Evolutionary conservation across 2,888 invertebrate genomes (phyloP).

Genomic region (Chirona hameri): DNA sequence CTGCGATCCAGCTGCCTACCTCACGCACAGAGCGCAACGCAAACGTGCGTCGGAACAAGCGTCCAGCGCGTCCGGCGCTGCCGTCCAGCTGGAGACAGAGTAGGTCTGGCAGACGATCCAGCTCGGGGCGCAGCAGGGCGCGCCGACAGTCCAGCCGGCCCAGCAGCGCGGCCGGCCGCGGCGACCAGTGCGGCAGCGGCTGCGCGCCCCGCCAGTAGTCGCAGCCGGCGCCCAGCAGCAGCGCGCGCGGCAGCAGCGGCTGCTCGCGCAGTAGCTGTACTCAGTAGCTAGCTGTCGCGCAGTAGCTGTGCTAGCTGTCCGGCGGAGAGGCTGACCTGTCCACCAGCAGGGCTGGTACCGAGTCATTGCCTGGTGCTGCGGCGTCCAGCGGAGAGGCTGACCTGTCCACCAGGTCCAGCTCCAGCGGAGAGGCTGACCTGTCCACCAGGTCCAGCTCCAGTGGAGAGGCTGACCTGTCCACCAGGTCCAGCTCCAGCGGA

Average conservation of each 20-base stretch:
- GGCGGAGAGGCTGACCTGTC: no score
- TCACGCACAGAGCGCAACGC: neutral
- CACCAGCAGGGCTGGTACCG: no score
- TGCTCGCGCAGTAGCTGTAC: neutral
- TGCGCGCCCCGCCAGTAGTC: neutral
- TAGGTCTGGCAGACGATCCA: neutral
- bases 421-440: no score
- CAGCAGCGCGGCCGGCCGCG: neutral
- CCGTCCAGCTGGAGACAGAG: constrained; percentile 11
- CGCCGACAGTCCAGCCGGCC: neutral
- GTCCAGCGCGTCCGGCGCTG: neutral
- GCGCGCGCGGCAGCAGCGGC: neutral
- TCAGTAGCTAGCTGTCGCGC: neutral
- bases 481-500: no score
- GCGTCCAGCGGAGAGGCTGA: no score
- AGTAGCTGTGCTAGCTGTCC: neutral
- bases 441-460: no score
- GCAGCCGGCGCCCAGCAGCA: neutral
- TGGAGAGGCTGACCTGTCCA: no score
- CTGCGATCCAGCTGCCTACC: neutral
- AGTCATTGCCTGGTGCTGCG: no score
- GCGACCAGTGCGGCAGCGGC: neutral
- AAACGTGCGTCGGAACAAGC: neutral
- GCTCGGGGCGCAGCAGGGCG: neutral
- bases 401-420: no score